Evolutionary conservation across 2,888 invertebrate genomes (phyloP).

Genomic region (Calameuta idolon): DNA sequence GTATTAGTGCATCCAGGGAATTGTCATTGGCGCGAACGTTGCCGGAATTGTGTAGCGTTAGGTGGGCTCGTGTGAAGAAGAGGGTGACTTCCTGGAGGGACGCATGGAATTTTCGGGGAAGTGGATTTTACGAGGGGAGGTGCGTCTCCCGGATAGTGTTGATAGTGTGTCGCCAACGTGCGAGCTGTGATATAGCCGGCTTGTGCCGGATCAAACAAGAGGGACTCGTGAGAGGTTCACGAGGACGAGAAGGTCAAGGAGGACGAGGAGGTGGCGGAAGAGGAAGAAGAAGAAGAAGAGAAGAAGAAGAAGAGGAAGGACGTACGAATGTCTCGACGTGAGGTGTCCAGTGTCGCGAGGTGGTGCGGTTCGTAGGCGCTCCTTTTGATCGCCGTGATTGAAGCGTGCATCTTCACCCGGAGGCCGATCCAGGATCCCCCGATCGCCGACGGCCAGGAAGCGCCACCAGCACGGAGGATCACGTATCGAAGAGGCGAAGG

Average conservation of each 20-base stretch:
- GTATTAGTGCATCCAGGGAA: conserved; percentile 27
- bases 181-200: conserved; percentile 2
- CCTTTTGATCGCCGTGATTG: conserved; percentile 21
- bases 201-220: too few species aligned
- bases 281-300: conserved; percentile 1
- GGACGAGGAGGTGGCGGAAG: conserved; percentile 2
- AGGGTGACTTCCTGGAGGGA: conserved; percentile 16
- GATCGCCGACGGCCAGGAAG: too few species aligned
- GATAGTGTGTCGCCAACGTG: conserved; percentile 31
- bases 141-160: conserved; percentile 50
- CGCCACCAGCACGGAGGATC: too few species aligned
- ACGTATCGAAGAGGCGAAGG: conserved; percentile 42
- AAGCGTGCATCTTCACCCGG: conserved; percentile 22
- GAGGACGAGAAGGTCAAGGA: conserved; percentile 8
- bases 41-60: too few species aligned
- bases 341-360: conserved; percentile 6
- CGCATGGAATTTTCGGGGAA: conserved; percentile 51
- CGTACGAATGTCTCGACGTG: conserved; percentile 29
- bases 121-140: conserved; percentile 53
- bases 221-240: conserved; percentile 1
- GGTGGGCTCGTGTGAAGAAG: background rate
- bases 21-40: conserved; percentile 24
- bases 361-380: conserved; percentile 4
- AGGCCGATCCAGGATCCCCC: conserved; percentile 10
- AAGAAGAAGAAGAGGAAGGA: background rate